Evolutionary conservation across 2,113 vertebrate species (phyloP).

Genomic region (Callithrix jacchus): DNA sequence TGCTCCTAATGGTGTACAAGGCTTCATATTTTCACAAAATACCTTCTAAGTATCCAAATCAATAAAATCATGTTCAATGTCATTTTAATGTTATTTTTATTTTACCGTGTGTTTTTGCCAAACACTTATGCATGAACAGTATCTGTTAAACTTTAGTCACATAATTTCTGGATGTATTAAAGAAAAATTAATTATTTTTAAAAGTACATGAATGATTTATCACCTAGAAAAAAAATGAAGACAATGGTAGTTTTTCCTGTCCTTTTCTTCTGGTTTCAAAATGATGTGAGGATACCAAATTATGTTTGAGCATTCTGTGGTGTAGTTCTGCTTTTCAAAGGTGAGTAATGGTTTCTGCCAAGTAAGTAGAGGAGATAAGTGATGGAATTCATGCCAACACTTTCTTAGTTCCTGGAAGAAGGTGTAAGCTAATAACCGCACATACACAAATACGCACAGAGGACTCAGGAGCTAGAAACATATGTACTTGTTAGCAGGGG

Average conservation of each 20-base stretch:
- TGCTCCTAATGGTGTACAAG: neutral
- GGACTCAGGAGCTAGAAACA: neutral
- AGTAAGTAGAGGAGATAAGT: neutral
- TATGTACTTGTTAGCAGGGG: neutral
- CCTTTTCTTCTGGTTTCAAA: neutral
- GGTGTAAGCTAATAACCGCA: neutral
- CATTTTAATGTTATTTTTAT: neutral
- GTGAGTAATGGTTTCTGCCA: neutral
- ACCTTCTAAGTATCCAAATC: neutral
- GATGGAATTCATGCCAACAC: slow-evolving; percentile 9
- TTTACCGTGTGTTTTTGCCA: neutral
- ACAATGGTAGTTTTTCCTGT: neutral
- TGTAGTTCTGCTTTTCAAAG: neutral
- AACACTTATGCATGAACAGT: neutral
- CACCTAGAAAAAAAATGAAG: neutral
- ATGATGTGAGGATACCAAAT: neutral
- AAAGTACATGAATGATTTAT: neutral
- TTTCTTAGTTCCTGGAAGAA: neutral
- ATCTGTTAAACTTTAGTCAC: neutral
- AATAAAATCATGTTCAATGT: neutral
- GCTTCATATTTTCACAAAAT: neutral
- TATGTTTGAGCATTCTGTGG: neutral
- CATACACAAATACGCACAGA: neutral
- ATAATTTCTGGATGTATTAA: neutral
- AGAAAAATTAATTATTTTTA: neutral